Conservation (phyloP, 2,888 invertebrate genomes). For the Spatulosminthurus flaviceps region DNA sequence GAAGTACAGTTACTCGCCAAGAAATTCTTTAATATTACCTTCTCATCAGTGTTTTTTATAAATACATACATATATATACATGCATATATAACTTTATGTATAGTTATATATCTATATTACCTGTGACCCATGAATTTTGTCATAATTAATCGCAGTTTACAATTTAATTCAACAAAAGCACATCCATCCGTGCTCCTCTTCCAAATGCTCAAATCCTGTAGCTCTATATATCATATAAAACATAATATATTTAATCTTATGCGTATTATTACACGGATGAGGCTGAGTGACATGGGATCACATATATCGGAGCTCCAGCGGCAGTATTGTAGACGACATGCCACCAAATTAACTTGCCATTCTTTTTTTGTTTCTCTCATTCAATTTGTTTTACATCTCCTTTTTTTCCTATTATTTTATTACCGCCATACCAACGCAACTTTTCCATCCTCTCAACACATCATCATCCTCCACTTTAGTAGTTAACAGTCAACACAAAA, state of each 20-base stretch:
- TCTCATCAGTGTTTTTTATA: conserved; percentile 47
- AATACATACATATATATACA: conserved; percentile 10
- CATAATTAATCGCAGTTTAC: conserved; percentile 36
- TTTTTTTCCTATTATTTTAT: not conserved
- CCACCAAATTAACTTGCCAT: conserved; percentile 30
- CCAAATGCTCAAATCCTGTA: conserved; percentile 55
- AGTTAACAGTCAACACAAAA: not conserved
- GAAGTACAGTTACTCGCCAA: conserved; percentile 51
- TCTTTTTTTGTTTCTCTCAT: conserved; percentile 31
- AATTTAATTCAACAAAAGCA: conserved; percentile 33
- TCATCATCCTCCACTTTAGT: not conserved
- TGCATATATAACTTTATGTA: not conserved
- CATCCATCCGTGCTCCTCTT: conserved; percentile 46
- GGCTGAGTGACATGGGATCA: conserved; percentile 28
- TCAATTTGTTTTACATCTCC: conserved; percentile 21
- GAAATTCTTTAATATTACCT: conserved; percentile 45
- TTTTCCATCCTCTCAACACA: not conserved
- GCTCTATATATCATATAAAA: conserved; percentile 26
- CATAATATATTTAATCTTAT: conserved; percentile 43
- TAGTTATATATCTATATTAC: conserved; percentile 25
- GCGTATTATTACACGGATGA: conserved; percentile 47
- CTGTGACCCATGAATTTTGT: conserved; percentile 32
- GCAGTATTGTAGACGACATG: conserved; percentile 31
- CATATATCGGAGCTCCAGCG: conserved; percentile 34
- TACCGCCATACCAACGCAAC: not conserved